phyloP scores from a whole-genome alignment of 2,797 vertebrate genomes.

The Psittacula echo region DNA sequence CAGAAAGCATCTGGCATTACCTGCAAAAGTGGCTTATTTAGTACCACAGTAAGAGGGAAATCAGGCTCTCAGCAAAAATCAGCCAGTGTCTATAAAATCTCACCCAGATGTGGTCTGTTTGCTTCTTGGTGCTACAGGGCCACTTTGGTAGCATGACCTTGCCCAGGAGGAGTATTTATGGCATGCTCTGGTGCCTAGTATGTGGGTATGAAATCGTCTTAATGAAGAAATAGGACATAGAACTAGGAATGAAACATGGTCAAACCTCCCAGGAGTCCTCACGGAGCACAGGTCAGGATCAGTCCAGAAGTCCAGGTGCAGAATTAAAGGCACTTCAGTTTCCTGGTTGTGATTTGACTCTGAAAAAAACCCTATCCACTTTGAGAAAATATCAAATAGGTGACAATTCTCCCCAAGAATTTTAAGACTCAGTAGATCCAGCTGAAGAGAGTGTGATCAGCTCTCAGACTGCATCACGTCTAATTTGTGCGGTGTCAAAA shows the following conservation, averaged over 20 bases:
- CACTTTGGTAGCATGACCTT: rapidly evolving
- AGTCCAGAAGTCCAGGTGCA: neutral
- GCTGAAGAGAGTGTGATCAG: neutral
- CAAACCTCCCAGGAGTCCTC: neutral
- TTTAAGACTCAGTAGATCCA: neutral
- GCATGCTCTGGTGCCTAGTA: rapidly evolving
- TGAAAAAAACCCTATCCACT: neutral
- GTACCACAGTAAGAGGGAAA: neutral
- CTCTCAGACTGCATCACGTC: neutral
- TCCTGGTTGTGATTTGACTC: neutral
- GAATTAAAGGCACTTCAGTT: neutral
- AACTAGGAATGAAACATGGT: neutral
- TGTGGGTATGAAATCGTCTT: neutral
- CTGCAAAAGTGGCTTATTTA: neutral
- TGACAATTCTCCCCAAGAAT: neutral
- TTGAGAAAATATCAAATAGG: neutral
- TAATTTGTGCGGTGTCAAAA: rapidly evolving
- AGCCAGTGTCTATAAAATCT: neutral
- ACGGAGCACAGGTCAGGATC: neutral
- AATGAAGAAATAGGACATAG: neutral
- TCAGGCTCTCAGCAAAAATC: neutral
- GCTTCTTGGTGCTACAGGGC: neutral
- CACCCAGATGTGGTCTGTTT: neutral
- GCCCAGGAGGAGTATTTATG: neutral
- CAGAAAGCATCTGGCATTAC: neutral